These are phyloP conservation scores for Danio kyathit DNA, from an alignment of 2,797 vertebrate species.

Conservation along the genomic window DNA sequence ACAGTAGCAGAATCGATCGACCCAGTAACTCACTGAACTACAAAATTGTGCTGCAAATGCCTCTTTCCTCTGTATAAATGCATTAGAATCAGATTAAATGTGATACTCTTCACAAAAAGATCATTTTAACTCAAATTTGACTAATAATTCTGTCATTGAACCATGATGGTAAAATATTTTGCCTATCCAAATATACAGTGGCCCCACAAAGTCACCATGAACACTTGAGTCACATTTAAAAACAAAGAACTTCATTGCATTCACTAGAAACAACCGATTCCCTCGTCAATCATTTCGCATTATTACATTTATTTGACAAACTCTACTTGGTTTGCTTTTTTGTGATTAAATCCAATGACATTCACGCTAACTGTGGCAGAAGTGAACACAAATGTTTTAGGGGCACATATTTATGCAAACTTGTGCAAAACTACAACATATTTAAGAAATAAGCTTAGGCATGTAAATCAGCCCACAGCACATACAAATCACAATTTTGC, in stretches of 20 bases:
- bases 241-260: background rate
- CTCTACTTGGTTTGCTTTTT: slow-evolving; percentile 8
- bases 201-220: background rate
- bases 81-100: slow-evolving; percentile 1
- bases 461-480: slow-evolving; percentile 13
- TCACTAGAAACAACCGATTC: background rate
- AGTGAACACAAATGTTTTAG: background rate
- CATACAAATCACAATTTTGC: slow-evolving; percentile 11
- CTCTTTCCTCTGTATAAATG: slow-evolving; percentile 18
- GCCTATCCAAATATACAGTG: slow-evolving; percentile 1
- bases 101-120: background rate
- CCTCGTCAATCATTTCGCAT: too few species aligned
- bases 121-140: background rate
- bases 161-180: background rate
- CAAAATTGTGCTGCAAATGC: slow-evolving; percentile 28
- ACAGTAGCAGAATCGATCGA: slow-evolving; percentile 27
- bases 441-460: slow-evolving; percentile 18
- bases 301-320: too few species aligned
- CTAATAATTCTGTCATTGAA: background rate
- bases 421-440: slow-evolving; percentile 24
- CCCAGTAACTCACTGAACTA: slow-evolving; percentile 28
- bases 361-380: background rate
- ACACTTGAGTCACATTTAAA: slow-evolving; percentile 5
- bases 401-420: slow-evolving; percentile 17
- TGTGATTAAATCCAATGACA: background rate